Evolutionary conservation across 2,888 invertebrate genomes (phyloP).

Genomic region (Heteromyza rotundicornis): DNA sequence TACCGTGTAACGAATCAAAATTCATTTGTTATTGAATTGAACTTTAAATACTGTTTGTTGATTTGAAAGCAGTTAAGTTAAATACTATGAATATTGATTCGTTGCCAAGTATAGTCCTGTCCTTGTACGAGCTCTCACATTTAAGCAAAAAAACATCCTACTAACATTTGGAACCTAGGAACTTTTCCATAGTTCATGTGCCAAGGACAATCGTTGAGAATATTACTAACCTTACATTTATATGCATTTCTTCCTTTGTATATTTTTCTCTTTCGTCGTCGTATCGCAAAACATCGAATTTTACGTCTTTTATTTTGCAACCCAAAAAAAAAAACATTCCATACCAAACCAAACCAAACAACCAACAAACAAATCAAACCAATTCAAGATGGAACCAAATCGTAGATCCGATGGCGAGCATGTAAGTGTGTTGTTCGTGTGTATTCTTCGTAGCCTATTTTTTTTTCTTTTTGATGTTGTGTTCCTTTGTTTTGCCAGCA

Average conservation of each 20-base stretch:
- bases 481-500: constrained; percentile 12
- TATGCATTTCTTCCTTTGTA: constrained; percentile 14
- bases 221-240: not conserved
- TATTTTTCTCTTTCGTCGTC: not conserved
- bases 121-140: not conserved
- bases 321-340: constrained; percentile 11
- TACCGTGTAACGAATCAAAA: constrained; percentile 4
- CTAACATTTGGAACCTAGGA: not conserved
- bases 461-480: constrained; percentile 12
- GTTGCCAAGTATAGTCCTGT: constrained; percentile 13
- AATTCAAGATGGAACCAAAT: constrained; percentile 80
- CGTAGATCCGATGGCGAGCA: constrained; percentile 81
- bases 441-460: constrained; percentile 14
- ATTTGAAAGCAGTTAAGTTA: not conserved
- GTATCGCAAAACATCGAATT: not conserved
- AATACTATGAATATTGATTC: constrained; percentile 12
- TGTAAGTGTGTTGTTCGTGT: constrained; percentile 69
- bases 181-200: constrained; percentile 10
- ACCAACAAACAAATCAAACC: not conserved
- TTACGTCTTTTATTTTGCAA: not conserved
- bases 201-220: constrained; percentile 3
- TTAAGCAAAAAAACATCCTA: not conserved
- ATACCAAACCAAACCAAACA: not conserved
- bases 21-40: constrained; percentile 8
- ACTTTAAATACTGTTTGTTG: not conserved